Evolutionary conservation across 2,888 invertebrate genomes (phyloP).

Genomic region (Melieria crassipennis): DNA sequence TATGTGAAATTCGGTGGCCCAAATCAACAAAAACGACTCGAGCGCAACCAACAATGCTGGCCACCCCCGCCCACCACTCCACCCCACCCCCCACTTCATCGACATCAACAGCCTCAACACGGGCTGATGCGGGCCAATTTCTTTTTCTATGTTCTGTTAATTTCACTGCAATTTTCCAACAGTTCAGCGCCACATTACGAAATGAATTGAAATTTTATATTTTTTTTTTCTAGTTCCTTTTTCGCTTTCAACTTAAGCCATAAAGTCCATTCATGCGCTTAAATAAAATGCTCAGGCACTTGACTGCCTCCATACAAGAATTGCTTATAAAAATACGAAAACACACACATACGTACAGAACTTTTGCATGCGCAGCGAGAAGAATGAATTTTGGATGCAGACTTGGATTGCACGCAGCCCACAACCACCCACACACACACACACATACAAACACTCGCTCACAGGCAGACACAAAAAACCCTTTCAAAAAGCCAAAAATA

Average conservation of each 20-base stretch:
- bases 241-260: conserved; percentile 41
- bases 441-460: background rate
- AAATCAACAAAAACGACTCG: conserved; percentile 18
- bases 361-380: background rate
- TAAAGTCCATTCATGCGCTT: conserved; percentile 63
- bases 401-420: background rate
- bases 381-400: background rate
- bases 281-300: conserved; percentile 53
- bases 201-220: conserved; percentile 58
- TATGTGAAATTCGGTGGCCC: conserved; percentile 27
- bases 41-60: background rate
- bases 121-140: background rate
- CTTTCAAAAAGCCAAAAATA: conserved; percentile 35
- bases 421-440: background rate
- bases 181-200: conserved; percentile 49
- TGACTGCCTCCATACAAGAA: conserved; percentile 62
- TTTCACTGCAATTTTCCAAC: conserved; percentile 60
- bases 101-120: too few relatives aligned
- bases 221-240: conserved; percentile 43
- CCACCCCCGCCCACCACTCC: too few relatives aligned
- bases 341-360: background rate
- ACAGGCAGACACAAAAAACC: conserved; percentile 5
- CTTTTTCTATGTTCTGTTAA: conserved; percentile 49
- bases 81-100: too few relatives aligned
- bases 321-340: conserved; percentile 32